phyloP scores from a whole-genome alignment of 2,888 invertebrate genomes.

The Zeuzera pyrina region DNA sequence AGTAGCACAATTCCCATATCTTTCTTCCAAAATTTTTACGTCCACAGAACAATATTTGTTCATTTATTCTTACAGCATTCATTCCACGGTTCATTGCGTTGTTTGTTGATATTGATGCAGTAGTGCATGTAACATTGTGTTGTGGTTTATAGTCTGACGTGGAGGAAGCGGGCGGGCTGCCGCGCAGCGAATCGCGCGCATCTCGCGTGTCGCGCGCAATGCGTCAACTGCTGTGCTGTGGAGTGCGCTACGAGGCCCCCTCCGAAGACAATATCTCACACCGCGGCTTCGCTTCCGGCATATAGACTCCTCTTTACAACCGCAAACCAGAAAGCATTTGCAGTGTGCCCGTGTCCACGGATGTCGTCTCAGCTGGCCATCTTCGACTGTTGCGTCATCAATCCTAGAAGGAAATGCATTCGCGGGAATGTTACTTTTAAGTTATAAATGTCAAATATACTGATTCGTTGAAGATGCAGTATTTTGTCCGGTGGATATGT shows the following conservation, averaged over 20 bases:
- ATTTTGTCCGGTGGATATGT: too few relatives aligned
- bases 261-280: conserved; percentile 45
- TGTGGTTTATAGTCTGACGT: conserved; percentile 52
- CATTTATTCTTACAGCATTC: too few relatives aligned
- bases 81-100: too few relatives aligned
- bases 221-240: conserved; percentile 59
- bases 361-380: conserved; percentile 37
- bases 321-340: conserved; percentile 13
- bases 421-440: background rate
- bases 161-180: conserved; percentile 61
- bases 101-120: too few relatives aligned
- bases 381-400: conserved; percentile 19
- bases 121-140: too few relatives aligned
- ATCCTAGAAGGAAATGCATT: conserved; percentile 7
- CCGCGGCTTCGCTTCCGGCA: conserved; percentile 23
- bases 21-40: too few relatives aligned
- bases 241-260: conserved; percentile 40
- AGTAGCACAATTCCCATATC: too few relatives aligned
- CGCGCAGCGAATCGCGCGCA: conserved; percentile 47
- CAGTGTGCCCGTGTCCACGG: conserved; percentile 15
- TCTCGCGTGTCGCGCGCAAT: conserved; percentile 50
- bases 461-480: too few relatives aligned
- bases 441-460: too few relatives aligned
- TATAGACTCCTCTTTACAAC: conserved; percentile 23
- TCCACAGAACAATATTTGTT: too few relatives aligned